Evolutionary conservation across 1,140 invertebrate genomes (phyloP).

Genomic region (Dendroctonus ponderosae): DNA sequence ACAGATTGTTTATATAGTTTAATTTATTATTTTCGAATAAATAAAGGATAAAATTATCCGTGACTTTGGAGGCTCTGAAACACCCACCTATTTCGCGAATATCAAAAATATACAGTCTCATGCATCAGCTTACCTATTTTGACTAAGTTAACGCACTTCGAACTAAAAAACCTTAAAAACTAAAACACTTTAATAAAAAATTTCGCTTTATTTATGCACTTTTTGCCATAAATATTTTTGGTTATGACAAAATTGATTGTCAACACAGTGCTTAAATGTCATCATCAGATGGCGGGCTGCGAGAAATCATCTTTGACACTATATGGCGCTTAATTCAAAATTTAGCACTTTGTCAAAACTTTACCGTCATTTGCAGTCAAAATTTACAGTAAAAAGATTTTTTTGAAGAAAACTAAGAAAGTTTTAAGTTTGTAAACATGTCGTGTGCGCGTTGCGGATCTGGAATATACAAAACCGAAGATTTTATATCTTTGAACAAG

Average conservation of each 20-base stretch:
- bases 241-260: constrained; percentile 38
- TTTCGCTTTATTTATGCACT: constrained; percentile 35
- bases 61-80: constrained; percentile 12
- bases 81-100: constrained; percentile 20
- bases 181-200: constrained; percentile 26
- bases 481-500: constrained; percentile 51
- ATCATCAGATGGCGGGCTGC: constrained; percentile 12
- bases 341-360: constrained; percentile 10
- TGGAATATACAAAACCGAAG: constrained; percentile 51
- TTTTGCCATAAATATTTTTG: constrained; percentile 38
- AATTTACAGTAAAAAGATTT: constrained; percentile 22
- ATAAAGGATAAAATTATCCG: constrained; percentile 21
- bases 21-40: constrained; percentile 29
- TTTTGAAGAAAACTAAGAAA: neutral
- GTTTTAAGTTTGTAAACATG: constrained; percentile 17
- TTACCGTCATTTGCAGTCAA: constrained; percentile 11
- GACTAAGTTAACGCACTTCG: constrained; percentile 12
- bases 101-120: neutral
- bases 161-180: constrained; percentile 24
- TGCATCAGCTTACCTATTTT: constrained; percentile 14
- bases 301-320: no score
- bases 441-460: constrained; percentile 51
- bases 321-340: constrained; percentile 15
- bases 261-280: constrained; percentile 20
- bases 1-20: constrained; percentile 24